These are phyloP conservation scores for Pteropus alecto DNA, from an alignment of 2,113 vertebrate genomes.

Conservation along the genomic window DNA sequence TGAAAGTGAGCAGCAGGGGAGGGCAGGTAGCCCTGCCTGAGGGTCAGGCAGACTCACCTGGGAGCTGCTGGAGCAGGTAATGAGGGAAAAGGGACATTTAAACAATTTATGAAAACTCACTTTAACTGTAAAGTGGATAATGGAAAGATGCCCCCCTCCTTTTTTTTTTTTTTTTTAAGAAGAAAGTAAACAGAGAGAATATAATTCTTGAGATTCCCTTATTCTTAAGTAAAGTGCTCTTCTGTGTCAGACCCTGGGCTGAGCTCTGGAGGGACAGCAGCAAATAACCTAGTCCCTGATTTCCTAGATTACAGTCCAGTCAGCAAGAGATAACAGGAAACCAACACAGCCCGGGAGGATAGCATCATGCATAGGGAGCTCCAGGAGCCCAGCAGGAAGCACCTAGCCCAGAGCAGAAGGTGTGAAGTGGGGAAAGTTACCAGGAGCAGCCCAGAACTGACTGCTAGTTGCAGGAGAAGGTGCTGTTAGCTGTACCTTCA, in stretches of 20 bases:
- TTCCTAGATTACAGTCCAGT: background rate
- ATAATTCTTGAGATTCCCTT: background rate
- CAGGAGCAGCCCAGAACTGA: background rate
- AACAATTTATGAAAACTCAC: background rate
- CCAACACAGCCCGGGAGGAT: too few relatives aligned
- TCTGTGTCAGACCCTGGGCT: background rate
- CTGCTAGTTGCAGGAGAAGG: accelerated
- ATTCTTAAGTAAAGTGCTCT: background rate
- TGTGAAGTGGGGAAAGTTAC: background rate
- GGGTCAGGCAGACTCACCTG: background rate
- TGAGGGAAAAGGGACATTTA: background rate
- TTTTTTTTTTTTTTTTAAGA: too few relatives aligned
- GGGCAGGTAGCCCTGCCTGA: background rate
- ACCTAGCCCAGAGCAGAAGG: background rate
- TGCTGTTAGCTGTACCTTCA: background rate
- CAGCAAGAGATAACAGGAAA: background rate
- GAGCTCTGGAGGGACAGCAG: background rate
- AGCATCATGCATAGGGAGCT: too few relatives aligned
- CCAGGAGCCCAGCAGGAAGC: background rate
- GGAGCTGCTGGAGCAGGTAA: background rate
- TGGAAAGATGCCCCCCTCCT: background rate
- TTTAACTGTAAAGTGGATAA: background rate
- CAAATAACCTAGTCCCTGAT: background rate
- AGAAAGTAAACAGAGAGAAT: background rate
- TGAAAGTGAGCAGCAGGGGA: background rate